Conservation (phyloP, 1,140 invertebrate species). For the Myzus persicae region DNA sequence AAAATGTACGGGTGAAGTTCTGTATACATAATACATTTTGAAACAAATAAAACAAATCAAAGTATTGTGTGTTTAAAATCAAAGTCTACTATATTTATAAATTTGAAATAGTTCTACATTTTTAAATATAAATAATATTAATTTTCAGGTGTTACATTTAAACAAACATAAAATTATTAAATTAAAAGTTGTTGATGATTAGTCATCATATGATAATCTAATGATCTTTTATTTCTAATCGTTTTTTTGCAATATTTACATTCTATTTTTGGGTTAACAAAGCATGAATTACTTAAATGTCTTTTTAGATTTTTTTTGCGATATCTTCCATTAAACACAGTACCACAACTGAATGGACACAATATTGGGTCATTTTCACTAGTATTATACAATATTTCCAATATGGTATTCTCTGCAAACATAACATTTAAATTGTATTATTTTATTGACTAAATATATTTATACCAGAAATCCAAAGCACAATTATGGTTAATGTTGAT, state of each 20-base stretch:
- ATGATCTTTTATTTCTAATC: not conserved
- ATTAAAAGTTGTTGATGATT: not conserved
- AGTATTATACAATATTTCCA: not conserved
- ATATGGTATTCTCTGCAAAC: not conserved
- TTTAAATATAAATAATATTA: not conserved
- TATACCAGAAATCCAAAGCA: not conserved
- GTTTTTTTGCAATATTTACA: not conserved
- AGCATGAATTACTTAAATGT: not conserved
- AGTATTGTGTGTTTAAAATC: not conserved
- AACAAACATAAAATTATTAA: not conserved
- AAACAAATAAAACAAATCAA: not conserved
- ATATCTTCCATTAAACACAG: slow-evolving; percentile 60
- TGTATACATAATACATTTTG: not conserved
- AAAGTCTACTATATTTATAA: not conserved
- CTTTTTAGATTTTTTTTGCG: not conserved
- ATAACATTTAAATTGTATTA: not conserved
- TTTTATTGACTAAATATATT: not conserved
- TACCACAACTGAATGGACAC: slow-evolving; percentile 52
- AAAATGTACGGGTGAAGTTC: not conserved
- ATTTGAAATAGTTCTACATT: not conserved
- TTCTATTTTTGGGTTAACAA: not conserved
- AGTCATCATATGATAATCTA: not conserved
- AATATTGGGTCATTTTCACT: slow-evolving; percentile 4
- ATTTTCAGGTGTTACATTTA: not conserved
- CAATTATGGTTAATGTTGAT: not conserved